Conservation (phyloP, 2,113 vertebrate species). For the Climacteris rufus region DNA sequence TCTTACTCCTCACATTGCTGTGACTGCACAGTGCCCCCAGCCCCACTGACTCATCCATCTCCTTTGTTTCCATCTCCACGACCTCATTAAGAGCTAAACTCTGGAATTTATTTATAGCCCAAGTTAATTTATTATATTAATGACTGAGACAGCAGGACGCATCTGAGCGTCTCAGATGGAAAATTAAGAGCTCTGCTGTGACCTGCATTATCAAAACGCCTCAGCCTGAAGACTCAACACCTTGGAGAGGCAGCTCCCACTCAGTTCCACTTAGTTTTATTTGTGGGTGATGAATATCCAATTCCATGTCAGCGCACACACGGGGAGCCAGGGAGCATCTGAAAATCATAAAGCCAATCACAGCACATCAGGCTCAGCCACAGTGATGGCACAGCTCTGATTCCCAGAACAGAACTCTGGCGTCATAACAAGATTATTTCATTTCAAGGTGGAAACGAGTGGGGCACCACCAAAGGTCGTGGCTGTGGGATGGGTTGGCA, state of each 20-base stretch:
- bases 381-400: rapidly evolving
- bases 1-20: rapidly evolving
- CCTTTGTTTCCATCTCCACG: background rate
- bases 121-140: slow-evolving; percentile 14
- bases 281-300: background rate
- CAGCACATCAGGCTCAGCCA: background rate
- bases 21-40: background rate
- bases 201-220: background rate
- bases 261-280: background rate
- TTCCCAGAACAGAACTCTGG: background rate
- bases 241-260: background rate
- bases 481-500: too few species aligned
- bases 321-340: background rate
- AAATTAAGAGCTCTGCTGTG: background rate
- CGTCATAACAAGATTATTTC: background rate
- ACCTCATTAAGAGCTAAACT: background rate
- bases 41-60: background rate
- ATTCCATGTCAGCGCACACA: background rate
- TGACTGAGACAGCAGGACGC: background rate
- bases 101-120: background rate
- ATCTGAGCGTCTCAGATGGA: background rate
- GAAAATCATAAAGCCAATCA: background rate
- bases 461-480: background rate
- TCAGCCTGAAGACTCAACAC: background rate
- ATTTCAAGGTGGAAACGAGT: background rate